Evolutionary conservation across 2,888 invertebrate species (phyloP).

Genomic region (Diarsia brunnea): DNA sequence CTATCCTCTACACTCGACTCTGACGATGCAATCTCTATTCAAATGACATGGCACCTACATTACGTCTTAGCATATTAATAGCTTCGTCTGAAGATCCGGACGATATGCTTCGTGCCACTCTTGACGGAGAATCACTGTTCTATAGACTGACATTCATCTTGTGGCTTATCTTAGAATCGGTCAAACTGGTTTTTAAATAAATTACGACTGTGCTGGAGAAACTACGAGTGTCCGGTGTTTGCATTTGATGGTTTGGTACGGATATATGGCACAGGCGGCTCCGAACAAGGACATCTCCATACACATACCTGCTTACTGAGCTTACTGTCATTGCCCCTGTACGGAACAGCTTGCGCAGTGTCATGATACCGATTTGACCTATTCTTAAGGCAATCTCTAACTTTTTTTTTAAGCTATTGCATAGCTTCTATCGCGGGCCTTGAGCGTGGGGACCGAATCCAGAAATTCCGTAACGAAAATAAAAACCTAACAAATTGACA

Average conservation of each 20-base stretch:
- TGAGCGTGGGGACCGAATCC: no score
- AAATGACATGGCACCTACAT: conserved; percentile 24
- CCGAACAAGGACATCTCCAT: neutral
- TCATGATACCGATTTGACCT: neutral
- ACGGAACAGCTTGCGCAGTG: neutral
- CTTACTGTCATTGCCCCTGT: neutral
- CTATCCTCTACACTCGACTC: conserved; percentile 9
- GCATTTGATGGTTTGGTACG: neutral
- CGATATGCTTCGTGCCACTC: neutral
- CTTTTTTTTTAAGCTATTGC: no score
- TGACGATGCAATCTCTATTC: conserved; percentile 34
- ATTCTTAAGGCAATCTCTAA: neutral
- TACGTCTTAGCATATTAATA: conserved; percentile 17
- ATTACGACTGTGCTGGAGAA: neutral
- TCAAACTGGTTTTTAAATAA: neutral
- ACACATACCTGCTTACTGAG: neutral
- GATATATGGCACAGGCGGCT: neutral
- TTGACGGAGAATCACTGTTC: conserved; percentile 18
- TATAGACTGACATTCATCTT: neutral
- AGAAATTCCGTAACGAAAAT: no score
- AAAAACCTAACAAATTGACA: no score
- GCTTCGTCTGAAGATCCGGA: conserved; percentile 2
- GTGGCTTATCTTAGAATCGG: neutral
- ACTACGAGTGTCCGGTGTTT: neutral
- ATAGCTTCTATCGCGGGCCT: no score